Percentiles rank a stretch among this genome's conserved stretches.
Conservation (phyloP, 2,888 invertebrate species). For the Coecobrya sp. region DNA sequence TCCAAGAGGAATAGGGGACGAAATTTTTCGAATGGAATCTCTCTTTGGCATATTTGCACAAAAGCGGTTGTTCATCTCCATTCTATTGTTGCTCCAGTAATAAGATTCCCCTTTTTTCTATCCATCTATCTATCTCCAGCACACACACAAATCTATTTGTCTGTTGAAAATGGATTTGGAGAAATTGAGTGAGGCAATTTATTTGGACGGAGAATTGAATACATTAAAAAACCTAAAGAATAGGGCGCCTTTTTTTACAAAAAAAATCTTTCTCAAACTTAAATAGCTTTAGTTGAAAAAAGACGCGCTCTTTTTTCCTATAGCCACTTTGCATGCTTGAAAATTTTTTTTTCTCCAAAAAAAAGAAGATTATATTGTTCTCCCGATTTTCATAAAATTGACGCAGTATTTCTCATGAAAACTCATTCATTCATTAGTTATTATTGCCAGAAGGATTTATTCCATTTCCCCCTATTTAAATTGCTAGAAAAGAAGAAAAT, state of each 20-base stretch:
- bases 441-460: constrained; percentile 86
- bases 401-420: background rate
- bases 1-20: no score
- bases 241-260: constrained; percentile 48
- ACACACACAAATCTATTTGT: constrained; percentile 77
- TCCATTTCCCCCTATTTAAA: constrained; percentile 76
- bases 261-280: no score
- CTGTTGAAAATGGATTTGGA: constrained; percentile 84
- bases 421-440: constrained; percentile 86
- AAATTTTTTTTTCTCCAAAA: no score
- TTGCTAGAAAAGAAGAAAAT: constrained; percentile 42
- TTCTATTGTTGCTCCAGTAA: no score
- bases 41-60: no score
- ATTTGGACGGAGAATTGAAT: constrained; percentile 87
- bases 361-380: no score
- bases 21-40: no score
- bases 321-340: no score
- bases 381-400: background rate
- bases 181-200: constrained; percentile 86
- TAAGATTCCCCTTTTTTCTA: background rate
- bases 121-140: constrained; percentile 34
- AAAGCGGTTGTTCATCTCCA: no score
- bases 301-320: background rate
- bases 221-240: constrained; percentile 82
- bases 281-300: no score